Base-by-base conservation (phyloP, 2,113 vertebrate genomes). In the Cairina moschata region DNA sequence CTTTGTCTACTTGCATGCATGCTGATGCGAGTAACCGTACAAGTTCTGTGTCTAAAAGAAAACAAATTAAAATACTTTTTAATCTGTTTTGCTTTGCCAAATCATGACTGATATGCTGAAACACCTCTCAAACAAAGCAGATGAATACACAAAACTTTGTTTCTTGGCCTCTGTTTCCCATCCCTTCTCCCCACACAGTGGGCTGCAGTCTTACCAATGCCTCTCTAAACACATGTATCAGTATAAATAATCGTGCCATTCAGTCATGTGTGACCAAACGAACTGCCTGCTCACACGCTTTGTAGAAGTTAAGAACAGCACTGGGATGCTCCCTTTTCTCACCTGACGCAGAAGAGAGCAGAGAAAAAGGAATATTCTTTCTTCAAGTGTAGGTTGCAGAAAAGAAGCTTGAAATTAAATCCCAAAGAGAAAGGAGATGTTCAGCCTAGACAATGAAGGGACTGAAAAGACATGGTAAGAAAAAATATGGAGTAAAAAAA, bases 1-100 rank as follows among this genome's bases (percentile, higher is more conserved):
- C 99, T 94, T 98, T 99, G 90, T 98, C 99, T 65, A 99, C 98
- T 95, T 99, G 99, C 99, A 99, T 99, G 91, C 99, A 99, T n/a
- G 99, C 99, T 9, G 99, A 99, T 8, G 99, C 99, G 86, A 99
- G 93, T 82, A 99, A 97, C 63, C 99, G 98, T 50, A 99, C 99
- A 96, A 99, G 97, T 97, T 99, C 99, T 7, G 99, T 99, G 96
- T 99, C 99, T 99, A 80, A 36, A 96, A 95, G 89, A 77, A 76
- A 86, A 42, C 18, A 89, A 86, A 95, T 76, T 42, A 63, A 74
- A 15, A 85, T 15, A 65, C 28, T 25, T 4, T 71, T 94, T 77
- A 28, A 7, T 66, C 31, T 83, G 17, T 34, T 92, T 65, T 84
- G 48, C 40, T 71, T 84, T 86, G 52, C 34, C 18, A 75, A 84